A percentile compares a stretch with the other conserved stretches of the same genome.
phyloP scores from a whole-genome alignment of 1,140 invertebrate genomes.

The Lanistes nyassanus region DNA sequence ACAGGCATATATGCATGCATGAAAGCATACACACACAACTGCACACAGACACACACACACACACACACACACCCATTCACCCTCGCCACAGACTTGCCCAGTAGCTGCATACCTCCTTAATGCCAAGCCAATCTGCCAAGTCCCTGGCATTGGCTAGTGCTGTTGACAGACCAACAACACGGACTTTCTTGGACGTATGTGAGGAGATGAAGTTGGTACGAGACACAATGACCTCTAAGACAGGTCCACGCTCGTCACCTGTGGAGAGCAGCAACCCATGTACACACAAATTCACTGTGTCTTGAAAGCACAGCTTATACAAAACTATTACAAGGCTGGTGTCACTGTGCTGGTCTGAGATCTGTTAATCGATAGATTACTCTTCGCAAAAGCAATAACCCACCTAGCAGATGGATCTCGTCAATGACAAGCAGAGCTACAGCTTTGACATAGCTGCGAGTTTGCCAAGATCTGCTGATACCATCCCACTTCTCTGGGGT shows the following conservation, averaged over 20 bases:
- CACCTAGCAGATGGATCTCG: constrained; percentile 96
- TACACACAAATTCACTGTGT: too few relatives aligned
- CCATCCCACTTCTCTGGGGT: constrained; percentile 99
- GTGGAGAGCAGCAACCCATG: not conserved
- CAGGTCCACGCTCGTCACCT: constrained; percentile 76
- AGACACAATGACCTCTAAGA: constrained; percentile 77
- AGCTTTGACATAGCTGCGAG: constrained; percentile 89
- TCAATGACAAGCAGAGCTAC: constrained; percentile 97
- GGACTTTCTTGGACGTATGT: constrained; percentile 79
- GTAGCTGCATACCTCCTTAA: constrained; percentile 72
- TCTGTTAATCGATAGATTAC: too few relatives aligned
- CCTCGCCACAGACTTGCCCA: not conserved
- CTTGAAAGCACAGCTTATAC: too few relatives aligned
- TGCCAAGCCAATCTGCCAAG: constrained; percentile 95
- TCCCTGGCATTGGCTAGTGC: constrained; percentile 97
- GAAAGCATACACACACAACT: not conserved
- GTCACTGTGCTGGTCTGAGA: too few relatives aligned
- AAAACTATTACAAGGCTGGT: too few relatives aligned
- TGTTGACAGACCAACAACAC: constrained; percentile 96
- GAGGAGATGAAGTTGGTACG: constrained; percentile 90
- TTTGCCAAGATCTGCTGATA: constrained; percentile 97
- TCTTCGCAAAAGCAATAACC: too few relatives aligned
- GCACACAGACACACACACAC: constrained; percentile 5
- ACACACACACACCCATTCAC: constrained; percentile 8
- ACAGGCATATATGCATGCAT: not conserved